phyloP scores from a whole-genome alignment of 2,888 invertebrate genomes.

The Ectemnius lituratus region DNA sequence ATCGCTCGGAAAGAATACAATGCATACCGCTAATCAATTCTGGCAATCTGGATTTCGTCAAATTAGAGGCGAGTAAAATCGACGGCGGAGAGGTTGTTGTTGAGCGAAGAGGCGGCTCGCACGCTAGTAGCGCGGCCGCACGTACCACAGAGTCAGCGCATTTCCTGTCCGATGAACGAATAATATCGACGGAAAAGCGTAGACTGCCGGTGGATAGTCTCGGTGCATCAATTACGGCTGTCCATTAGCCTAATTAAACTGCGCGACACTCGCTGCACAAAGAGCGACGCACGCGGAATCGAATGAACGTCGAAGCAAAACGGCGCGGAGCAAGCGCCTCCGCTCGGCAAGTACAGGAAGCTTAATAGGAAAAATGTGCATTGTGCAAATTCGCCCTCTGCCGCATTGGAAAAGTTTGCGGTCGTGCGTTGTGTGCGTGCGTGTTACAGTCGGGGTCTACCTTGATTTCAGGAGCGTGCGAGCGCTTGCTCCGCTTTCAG shows the following conservation, averaged over 20 bases:
- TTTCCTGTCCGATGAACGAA: constrained; percentile 35
- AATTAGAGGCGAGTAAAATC: no score
- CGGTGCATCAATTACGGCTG: constrained; percentile 59
- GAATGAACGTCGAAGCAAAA: constrained; percentile 17
- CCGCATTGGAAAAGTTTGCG: no score
- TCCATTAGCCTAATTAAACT: constrained; percentile 64
- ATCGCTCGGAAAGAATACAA: no score
- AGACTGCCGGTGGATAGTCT: constrained; percentile 36
- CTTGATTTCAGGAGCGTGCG: constrained; percentile 3
- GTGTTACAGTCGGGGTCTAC: no score
- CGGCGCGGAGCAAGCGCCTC: background rate
- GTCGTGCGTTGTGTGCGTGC: no score
- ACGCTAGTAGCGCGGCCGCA: constrained; percentile 19
- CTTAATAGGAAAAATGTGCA: constrained; percentile 13
- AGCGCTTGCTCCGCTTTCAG: no score
- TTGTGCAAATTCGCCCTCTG: no score
- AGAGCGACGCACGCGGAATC: constrained; percentile 26
- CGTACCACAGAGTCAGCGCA: constrained; percentile 17
- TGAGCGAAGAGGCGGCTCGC: background rate
- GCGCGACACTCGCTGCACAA: constrained; percentile 36
- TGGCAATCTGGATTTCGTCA: no score
- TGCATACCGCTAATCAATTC: no score
- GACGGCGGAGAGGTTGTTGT: no score
- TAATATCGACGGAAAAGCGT: constrained; percentile 35
- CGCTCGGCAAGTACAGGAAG: background rate